These are phyloP conservation scores for Minunthozetes semirufus DNA, from an alignment of 2,888 invertebrate genomes.

Conservation along the genomic window DNA sequence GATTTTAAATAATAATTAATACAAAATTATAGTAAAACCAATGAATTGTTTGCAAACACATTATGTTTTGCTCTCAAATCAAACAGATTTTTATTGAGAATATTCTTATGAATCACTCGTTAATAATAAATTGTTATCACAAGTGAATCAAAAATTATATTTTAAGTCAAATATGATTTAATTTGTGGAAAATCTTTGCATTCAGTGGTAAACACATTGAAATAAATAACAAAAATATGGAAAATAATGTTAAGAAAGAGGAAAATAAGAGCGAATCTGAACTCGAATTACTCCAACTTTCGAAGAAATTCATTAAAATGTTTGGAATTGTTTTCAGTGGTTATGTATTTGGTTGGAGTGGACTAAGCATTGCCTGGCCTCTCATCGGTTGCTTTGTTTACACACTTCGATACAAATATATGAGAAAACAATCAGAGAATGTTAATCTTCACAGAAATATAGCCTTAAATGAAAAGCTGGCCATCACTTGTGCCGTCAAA, in stretches of 20 bases:
- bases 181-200: neutral
- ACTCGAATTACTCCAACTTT: slow-evolving; percentile 5
- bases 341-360: slow-evolving; percentile 27
- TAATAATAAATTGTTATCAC: neutral
- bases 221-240: neutral
- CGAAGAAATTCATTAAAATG: slow-evolving; percentile 13
- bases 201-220: neutral
- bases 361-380: slow-evolving; percentile 34
- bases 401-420: slow-evolving; percentile 40
- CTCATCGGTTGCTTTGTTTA: slow-evolving; percentile 40
- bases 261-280: neutral
- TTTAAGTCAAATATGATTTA: no score
- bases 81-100: no score
- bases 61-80: no score
- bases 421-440: slow-evolving; percentile 36
- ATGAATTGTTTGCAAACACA: no score
- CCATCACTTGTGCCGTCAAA: slow-evolving; percentile 75
- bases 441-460: slow-evolving; percentile 38
- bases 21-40: no score
- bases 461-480: slow-evolving; percentile 62
- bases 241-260: neutral
- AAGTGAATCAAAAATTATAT: neutral
- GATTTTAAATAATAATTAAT: no score
- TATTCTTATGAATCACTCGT: no score
- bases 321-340: slow-evolving; percentile 16